A percentile compares a stretch with the other conserved stretches of the same genome.
Evolutionary conservation across 2,888 invertebrate species (phyloP).

Genomic region (Argyresthia goedartella): DNA sequence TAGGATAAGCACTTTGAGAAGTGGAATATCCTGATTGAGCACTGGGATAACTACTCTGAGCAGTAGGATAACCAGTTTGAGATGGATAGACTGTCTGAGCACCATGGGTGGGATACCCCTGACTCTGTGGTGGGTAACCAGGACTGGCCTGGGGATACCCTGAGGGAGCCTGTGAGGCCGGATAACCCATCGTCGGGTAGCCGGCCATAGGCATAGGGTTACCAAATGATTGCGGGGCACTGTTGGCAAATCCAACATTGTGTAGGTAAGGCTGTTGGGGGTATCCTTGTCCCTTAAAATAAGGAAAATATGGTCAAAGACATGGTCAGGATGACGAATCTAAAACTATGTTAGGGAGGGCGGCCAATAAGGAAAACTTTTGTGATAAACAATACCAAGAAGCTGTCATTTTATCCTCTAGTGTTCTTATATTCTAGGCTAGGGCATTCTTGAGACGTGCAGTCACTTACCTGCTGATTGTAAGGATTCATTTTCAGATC

Average conservation of each 20-base stretch:
- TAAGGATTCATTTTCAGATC: slow-evolving; percentile 49
- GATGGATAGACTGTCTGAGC: slow-evolving; percentile 18
- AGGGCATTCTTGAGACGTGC: background rate
- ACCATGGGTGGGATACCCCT: slow-evolving; percentile 14
- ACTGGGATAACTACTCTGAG: slow-evolving; percentile 18
- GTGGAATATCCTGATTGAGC: slow-evolving; percentile 9
- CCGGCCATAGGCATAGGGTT: slow-evolving; percentile 62
- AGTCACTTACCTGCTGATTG: slow-evolving; percentile 36
- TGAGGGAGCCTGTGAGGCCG: slow-evolving; percentile 33
- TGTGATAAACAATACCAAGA: slow-evolving; percentile 53
- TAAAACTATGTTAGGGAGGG: too few species aligned
- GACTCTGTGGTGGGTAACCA: slow-evolving; percentile 15
- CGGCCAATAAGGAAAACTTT: slow-evolving; percentile 9
- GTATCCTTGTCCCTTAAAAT: slow-evolving; percentile 69
- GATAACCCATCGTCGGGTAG: slow-evolving; percentile 51
- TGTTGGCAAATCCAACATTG: slow-evolving; percentile 60
- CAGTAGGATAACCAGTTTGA: slow-evolving; percentile 10
- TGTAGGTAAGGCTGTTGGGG: slow-evolving; percentile 59
- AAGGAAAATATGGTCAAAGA: slow-evolving; percentile 23
- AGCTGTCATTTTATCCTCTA: slow-evolving; percentile 5
- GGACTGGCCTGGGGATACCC: slow-evolving; percentile 25
- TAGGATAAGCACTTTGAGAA: background rate
- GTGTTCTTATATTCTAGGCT: background rate
- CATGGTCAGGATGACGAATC: background rate
- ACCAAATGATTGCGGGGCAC: slow-evolving; percentile 62